phyloP scores from a whole-genome alignment of 92 coral and sea anemone species.

The Diadumene lineata region DNA sequence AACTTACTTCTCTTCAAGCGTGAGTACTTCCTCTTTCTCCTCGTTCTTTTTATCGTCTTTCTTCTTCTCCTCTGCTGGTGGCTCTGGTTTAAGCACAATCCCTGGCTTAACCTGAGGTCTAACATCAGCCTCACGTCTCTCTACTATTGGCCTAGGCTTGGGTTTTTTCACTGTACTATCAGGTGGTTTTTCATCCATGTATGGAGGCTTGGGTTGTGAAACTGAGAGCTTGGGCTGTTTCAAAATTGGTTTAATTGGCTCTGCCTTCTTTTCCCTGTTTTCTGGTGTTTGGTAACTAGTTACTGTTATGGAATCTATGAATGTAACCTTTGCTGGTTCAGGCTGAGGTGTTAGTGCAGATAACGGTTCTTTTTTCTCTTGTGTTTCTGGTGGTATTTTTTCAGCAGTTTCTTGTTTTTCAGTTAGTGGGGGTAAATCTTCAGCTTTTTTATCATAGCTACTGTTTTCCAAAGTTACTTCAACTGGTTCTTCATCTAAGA shows the following conservation, averaged over 20 bases:
- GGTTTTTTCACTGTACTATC: slow-evolving; percentile 20
- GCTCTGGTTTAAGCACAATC: slow-evolving; percentile 35
- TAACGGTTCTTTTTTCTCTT: slow-evolving; percentile 13
- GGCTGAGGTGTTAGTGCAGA: slow-evolving; percentile 20
- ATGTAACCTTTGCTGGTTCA: slow-evolving; percentile 46
- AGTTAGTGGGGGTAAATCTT: background rate
- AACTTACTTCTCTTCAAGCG: slow-evolving; percentile 38
- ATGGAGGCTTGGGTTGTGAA: background rate
- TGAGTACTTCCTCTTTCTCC: slow-evolving; percentile 26
- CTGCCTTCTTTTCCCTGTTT: slow-evolving; percentile 38
- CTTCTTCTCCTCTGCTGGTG: slow-evolving; percentile 17
- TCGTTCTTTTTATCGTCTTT: slow-evolving; percentile 19
- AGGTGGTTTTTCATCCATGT: slow-evolving; percentile 17
- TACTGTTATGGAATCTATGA: slow-evolving; percentile 53
- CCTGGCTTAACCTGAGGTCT: slow-evolving; percentile 34
- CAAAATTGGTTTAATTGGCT: slow-evolving; percentile 55
- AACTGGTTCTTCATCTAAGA: background rate
- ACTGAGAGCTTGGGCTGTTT: slow-evolving; percentile 46
- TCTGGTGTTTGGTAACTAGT: slow-evolving; percentile 61
- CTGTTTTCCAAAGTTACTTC: background rate
- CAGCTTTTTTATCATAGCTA: background rate
- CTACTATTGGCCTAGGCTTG: slow-evolving; percentile 32
- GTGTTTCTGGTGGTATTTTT: background rate
- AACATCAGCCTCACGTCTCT: slow-evolving; percentile 41
- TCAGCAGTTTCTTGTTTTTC: slow-evolving; percentile 12